Conservation (phyloP, 2,113 vertebrate genomes). For the Pristiophorus japonicus region DNA sequence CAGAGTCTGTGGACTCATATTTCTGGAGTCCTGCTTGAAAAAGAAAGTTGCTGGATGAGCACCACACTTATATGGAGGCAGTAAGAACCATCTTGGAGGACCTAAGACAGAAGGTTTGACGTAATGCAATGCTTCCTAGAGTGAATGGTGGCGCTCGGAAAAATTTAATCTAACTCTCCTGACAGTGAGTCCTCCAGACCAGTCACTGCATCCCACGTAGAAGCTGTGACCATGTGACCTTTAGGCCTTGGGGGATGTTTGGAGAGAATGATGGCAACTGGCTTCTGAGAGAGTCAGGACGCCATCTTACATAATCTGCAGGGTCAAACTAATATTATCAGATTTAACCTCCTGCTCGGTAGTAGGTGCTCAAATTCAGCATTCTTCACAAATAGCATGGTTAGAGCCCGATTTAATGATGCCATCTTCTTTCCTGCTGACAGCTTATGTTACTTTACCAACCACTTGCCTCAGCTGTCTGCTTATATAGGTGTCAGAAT, state of each 20-base stretch:
- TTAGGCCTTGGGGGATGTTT: neutral
- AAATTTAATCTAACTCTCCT: neutral
- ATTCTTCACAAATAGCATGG: neutral
- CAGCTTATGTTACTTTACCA: neutral
- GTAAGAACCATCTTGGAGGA: neutral
- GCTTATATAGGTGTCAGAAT: neutral
- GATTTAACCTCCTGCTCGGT: neutral
- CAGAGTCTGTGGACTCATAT: neutral
- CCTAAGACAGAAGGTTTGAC: neutral
- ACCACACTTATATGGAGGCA: neutral
- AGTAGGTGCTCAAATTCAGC: neutral
- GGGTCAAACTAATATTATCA: neutral
- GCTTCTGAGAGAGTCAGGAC: neutral
- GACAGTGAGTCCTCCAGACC: neutral
- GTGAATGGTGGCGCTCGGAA: neutral
- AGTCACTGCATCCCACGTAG: neutral
- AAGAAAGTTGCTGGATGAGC: neutral
- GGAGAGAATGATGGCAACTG: neutral
- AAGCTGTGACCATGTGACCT: neutral
- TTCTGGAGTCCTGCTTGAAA: neutral
- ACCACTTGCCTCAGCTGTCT: neutral
- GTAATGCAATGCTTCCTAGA: neutral
- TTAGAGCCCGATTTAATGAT: neutral
- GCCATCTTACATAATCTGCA: neutral
- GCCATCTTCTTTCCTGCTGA: neutral